Percentiles rank a stretch among this genome's conserved stretches.
Evolutionary conservation across 2,113 vertebrate species (phyloP).

Genomic region (Brachypteracias leptosomus): DNA sequence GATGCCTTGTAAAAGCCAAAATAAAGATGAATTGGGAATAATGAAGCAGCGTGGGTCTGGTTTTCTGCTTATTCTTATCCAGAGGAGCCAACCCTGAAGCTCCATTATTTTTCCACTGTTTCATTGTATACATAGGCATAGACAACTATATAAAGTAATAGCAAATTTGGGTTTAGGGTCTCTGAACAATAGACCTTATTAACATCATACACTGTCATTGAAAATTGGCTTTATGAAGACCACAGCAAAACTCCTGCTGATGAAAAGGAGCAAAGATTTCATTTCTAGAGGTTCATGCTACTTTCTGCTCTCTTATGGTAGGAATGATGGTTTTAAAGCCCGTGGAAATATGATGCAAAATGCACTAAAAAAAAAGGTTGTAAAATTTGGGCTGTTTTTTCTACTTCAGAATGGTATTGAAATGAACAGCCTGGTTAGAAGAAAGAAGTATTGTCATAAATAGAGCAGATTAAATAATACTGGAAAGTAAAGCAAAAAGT

Average conservation of each 20-base stretch:
- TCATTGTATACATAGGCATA: neutral
- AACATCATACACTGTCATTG: fast-evolving
- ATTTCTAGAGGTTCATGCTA: neutral
- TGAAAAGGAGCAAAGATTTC: neutral
- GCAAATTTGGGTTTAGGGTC: neutral
- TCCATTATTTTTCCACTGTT: neutral
- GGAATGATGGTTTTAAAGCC: neutral
- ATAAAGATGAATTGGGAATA: neutral
- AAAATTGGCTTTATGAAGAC: neutral
- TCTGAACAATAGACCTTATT: neutral
- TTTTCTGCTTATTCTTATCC: neutral
- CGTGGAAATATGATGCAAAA: neutral
- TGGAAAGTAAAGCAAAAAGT: neutral
- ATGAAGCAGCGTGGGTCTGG: neutral
- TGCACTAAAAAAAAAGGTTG: neutral
- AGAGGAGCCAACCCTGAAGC: neutral
- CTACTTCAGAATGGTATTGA: neutral
- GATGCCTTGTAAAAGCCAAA: neutral
- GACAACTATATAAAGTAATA: neutral
- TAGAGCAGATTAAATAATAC: neutral
- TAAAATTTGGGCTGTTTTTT: neutral
- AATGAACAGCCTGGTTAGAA: neutral
- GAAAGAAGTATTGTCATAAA: neutral
- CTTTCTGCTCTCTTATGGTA: neutral
- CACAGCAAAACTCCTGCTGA: neutral